Conservation (phyloP, 2,113 vertebrate genomes). For the Amphiprion percula region DNA sequence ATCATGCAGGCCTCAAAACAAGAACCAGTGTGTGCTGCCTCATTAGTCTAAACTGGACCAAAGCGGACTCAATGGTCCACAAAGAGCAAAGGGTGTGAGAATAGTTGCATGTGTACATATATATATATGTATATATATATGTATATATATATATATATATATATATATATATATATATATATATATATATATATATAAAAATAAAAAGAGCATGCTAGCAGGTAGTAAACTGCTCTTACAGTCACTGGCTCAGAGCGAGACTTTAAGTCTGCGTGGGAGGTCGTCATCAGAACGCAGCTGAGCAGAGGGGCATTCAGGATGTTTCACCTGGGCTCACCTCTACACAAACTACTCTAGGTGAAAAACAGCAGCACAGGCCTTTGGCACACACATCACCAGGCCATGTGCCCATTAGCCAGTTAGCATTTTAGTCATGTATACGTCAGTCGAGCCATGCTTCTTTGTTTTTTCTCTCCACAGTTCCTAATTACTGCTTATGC, state of each 20-base stretch:
- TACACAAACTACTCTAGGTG: slow-evolving; percentile 52
- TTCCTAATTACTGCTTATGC: slow-evolving; percentile 52
- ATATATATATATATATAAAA: too few species aligned
- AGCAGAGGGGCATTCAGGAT: slow-evolving; percentile 21
- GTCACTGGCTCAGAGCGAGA: slow-evolving; percentile 15
- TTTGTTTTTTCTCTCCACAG: not conserved
- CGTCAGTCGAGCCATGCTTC: slow-evolving; percentile 17
- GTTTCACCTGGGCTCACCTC: slow-evolving; percentile 67
- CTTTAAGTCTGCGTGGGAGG: slow-evolving; percentile 34
- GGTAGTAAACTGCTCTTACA: not conserved
- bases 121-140: not conserved
- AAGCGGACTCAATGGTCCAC: slow-evolving; percentile 6
- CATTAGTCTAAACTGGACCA: not conserved
- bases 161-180: not conserved
- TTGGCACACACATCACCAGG: slow-evolving; percentile 50
- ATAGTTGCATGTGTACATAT: not conserved
- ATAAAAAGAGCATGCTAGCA: too few species aligned
- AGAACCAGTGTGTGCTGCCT: slow-evolving; percentile 49
- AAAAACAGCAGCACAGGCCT: slow-evolving; percentile 68
- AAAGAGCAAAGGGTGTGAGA: slow-evolving; percentile 14
- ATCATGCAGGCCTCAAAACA: slow-evolving; percentile 35
- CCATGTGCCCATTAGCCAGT: slow-evolving; percentile 42
- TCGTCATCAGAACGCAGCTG: slow-evolving; percentile 24
- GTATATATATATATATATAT: too few species aligned
- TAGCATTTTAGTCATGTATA: slow-evolving; percentile 42